phyloP scores from a whole-genome alignment of 2,888 invertebrate genomes.

The Microdon myrmicae region DNA sequence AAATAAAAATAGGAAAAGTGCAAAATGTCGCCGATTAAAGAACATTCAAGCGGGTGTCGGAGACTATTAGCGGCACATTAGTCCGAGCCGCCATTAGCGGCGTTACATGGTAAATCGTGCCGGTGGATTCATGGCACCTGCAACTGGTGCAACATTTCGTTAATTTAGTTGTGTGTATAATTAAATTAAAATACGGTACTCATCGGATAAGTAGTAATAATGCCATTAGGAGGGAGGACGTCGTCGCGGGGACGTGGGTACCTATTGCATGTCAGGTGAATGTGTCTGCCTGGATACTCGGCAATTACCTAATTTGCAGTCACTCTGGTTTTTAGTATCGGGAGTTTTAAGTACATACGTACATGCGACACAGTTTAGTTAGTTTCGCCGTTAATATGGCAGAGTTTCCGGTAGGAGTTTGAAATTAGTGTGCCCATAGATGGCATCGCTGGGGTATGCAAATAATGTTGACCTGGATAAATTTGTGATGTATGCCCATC shows the following conservation, averaged over 20 bases:
- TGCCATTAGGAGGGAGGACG: slow-evolving; percentile 40
- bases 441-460: too few species aligned
- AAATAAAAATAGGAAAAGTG: background rate
- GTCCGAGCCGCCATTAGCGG: slow-evolving; percentile 12
- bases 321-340: slow-evolving; percentile 20
- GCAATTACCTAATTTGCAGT: slow-evolving; percentile 45
- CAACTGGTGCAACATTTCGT: slow-evolving; percentile 16
- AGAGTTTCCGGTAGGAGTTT: slow-evolving; percentile 41
- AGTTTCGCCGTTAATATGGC: slow-evolving; percentile 40
- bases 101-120: slow-evolving; percentile 2
- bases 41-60: slow-evolving; percentile 44
- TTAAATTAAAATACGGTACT: slow-evolving; percentile 48
- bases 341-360: slow-evolving; percentile 21
- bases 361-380: slow-evolving; percentile 48
- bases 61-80: slow-evolving; percentile 26
- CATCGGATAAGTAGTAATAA: slow-evolving; percentile 49
- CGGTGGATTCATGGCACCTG: slow-evolving; percentile 17
- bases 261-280: background rate
- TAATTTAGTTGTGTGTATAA: slow-evolving; percentile 42
- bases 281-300: slow-evolving; percentile 7
- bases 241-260: slow-evolving; percentile 12
- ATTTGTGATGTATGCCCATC: too few species aligned
- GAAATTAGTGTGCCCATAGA: too few species aligned
- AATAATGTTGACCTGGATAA: too few species aligned
- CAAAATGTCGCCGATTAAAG: slow-evolving; percentile 35